Evolutionary conservation across 2,888 invertebrate species (phyloP), one percentile per base, ranked within the genome.

Genomic region (Muschampia plurimacula): DNA sequence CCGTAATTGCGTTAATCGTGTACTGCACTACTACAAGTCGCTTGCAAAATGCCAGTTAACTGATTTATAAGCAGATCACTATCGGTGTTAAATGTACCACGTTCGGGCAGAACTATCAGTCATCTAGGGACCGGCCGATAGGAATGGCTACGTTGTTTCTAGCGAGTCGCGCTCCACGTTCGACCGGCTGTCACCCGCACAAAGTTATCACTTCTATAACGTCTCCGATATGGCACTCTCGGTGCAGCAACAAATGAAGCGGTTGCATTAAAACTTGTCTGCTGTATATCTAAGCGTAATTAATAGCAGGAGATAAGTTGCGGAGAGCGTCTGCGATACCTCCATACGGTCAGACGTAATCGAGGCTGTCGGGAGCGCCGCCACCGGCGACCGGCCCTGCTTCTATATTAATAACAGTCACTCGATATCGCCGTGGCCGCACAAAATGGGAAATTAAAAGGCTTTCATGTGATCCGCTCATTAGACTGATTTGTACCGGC

Each of bases 231-330:
- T 89, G 88, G 91, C 88, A 91, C 91, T 92, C 87, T 87, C 83
- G 84, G 85, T 81, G 84, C 85, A 82, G 80, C 87, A 88, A 90
- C 92, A 91, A 93, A 94, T 94, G 93, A 94, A 93, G 94, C 91
- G 89, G 92, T 94, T 90, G 94, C 92, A 93, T 93, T 93, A 92
- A 91, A 92, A 92, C 91, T 92, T 91, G 92, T 92, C 93, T 87
- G 81, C 85, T 85, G 89, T 89, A 90, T 93, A 93, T 92, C 93
- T 88, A 84, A 82, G 84, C 84, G 88, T 93, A 94, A 94, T 94
- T 93, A 94, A 94, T 94, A 93, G 92, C 86, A 82, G 80, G 83
- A 88, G 93, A 94, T 94, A 93, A 92, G 89, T 89, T 80, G 85
- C 82, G 81, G 85, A 85, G 90, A 86, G 87, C 86, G 86, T 80